Evolutionary conservation across 2,113 vertebrate species (phyloP), one percentile per base, ranked within the genome.

Genomic region (Excalfactoria chinensis): DNA sequence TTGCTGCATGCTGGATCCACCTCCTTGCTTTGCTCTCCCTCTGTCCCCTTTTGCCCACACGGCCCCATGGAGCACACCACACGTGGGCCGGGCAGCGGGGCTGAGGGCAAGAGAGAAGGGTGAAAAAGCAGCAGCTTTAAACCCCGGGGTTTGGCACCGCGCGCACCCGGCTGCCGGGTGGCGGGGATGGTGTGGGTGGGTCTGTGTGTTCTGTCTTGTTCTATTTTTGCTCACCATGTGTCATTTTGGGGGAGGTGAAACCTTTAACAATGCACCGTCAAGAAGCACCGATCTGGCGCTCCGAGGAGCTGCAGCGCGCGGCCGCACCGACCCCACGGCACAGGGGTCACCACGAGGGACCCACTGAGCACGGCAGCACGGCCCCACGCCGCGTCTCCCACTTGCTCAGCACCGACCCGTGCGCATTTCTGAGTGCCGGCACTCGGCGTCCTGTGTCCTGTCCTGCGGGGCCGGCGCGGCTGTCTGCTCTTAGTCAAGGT

Each of bases 241-340:
- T 97, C 96, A 97, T 86, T 93, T 95, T 95, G 91, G 90, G 92
- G 96, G 94, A 96, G 93, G 94, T 95, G 94, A 96, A 97, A 94
- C 84, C 93, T 96, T 94, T 90, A 96, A 95, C 93, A 87, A 94
- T 85, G 96, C 94, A 58, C 75, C 4, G 3, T 30, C 3, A 2
- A 96, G 81, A 95, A 94, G 84, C 75, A 79, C 70, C 77, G 37
- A 88, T 73, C 91, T 86, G 55, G 41, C 40, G 16, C 48, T 90
- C 91, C 74, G 10, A 23, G 49, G 51, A 95, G 78, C 64, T 2
- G 44, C 18, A 3, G 34, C 2, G 23, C 35, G 23, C 37, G 28
- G 80, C 73, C 59, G 37, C 4, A 0, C 63, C 3, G 51, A 21
- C 75, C 40, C 11, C 1, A 15, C 7, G 34, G 59, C 23, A 16